Conservation (phyloP, 2,888 invertebrate species). For the Arge pagana region DNA sequence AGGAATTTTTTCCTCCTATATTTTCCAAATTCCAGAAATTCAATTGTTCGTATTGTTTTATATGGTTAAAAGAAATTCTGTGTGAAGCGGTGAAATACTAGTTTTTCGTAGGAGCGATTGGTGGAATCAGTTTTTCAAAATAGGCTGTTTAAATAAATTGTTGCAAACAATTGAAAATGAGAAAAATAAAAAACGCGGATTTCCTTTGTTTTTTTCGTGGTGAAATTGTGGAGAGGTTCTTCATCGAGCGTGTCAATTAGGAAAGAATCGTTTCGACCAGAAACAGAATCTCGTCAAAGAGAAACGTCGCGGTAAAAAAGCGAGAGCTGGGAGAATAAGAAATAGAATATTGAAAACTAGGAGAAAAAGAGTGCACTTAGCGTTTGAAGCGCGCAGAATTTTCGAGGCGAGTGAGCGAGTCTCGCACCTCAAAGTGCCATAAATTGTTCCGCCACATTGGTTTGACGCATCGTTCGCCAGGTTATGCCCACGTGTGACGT, state of each 20-base stretch:
- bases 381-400: constrained; percentile 20
- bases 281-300: not conserved
- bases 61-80: no score
- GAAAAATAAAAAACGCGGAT: no score
- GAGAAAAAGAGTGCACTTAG: constrained; percentile 16
- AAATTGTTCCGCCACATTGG: constrained; percentile 52
- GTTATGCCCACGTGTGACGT: constrained; percentile 8
- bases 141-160: no score
- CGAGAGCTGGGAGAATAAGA: not conserved
- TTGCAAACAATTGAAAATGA: no score
- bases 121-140: no score
- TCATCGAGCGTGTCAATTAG: not conserved
- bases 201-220: not conserved
- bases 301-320: not conserved
- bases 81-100: no score
- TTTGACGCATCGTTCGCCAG: constrained; percentile 45
- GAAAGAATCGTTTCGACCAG: not conserved
- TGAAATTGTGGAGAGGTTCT: not conserved
- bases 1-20: no score
- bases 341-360: not conserved
- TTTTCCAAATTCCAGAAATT: no score
- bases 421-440: constrained; percentile 42
- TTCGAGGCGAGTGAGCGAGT: constrained; percentile 2
- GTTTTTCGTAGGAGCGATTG: no score
- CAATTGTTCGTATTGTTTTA: no score